Percentiles rank a stretch among this genome's conserved stretches.
Evolutionary conservation across 2,797 vertebrate genomes (phyloP).

Genomic region (Sebastes wilsoni): DNA sequence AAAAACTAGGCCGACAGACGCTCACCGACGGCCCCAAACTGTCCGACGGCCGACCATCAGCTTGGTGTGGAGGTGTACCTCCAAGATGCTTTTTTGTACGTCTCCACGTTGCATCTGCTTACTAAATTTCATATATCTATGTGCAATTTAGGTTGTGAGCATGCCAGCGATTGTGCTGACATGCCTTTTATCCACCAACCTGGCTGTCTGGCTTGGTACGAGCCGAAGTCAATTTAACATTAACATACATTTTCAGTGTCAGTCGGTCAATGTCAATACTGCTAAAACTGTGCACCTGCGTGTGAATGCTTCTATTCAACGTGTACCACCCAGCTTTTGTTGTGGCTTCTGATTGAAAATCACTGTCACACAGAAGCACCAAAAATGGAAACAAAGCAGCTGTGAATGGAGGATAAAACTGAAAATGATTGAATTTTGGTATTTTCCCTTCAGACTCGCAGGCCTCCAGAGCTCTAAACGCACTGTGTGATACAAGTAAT

Average conservation of each 20-base stretch:
- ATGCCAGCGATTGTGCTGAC: constrained; percentile 15
- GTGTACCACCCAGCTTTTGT: constrained; percentile 19
- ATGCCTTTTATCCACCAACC: constrained; percentile 4
- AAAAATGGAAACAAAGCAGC: constrained; percentile 53
- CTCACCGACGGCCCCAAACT: too few relatives aligned
- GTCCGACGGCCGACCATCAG: too few relatives aligned
- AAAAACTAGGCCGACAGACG: too few relatives aligned
- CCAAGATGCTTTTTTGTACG: too few relatives aligned
- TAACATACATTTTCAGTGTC: constrained; percentile 1
- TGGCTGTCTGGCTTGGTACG: background rate
- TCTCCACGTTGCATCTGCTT: too few relatives aligned
- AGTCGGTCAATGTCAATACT: background rate
- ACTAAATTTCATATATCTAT: too few relatives aligned
- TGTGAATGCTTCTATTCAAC: constrained; percentile 13
- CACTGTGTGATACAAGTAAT: constrained; percentile 61
- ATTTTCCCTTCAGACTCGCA: constrained; percentile 47
- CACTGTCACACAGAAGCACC: constrained; percentile 30
- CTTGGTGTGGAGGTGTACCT: too few relatives aligned
- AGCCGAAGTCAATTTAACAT: constrained; percentile 21
- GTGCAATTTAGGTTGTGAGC: too few relatives aligned
- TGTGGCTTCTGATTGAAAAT: constrained; percentile 49
- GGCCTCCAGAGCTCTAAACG: constrained; percentile 47
- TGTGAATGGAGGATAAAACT: constrained; percentile 54
- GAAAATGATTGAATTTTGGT: constrained; percentile 64
- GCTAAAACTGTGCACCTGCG: background rate